Percentiles rank a stretch among this genome's conserved stretches.
These are phyloP conservation scores for Malachius bipustulatus DNA, from an alignment of 2,888 invertebrate genomes.

Conservation along the genomic window DNA sequence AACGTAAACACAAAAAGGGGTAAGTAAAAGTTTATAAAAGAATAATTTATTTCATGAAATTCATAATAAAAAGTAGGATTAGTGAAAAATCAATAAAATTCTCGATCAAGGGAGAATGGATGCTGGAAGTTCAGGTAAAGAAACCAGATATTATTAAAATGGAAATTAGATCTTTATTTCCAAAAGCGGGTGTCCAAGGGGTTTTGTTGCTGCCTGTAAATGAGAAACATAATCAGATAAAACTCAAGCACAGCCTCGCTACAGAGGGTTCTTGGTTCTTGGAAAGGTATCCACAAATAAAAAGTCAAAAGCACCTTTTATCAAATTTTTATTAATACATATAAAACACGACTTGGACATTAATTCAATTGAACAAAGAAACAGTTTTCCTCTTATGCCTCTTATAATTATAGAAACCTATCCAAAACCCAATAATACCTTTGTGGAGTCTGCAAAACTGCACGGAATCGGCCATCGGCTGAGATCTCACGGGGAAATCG, in stretches of 20 bases:
- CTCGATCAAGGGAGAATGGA: no score
- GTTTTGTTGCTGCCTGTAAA: conserved; percentile 30
- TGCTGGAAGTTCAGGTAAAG: no score
- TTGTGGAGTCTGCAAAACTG: conserved; percentile 54
- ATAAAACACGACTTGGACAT: conserved; percentile 26
- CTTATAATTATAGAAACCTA: conserved; percentile 70
- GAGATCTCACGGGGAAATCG: conserved; percentile 6
- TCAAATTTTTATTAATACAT: conserved; percentile 33
- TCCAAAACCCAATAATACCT: conserved; percentile 71
- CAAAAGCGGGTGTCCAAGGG: conserved; percentile 25
- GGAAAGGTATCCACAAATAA: conserved; percentile 28
- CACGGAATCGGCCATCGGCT: conserved; percentile 27
- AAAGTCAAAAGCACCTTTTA: conserved; percentile 23
- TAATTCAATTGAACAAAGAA: conserved; percentile 14
- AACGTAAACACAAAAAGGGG: no score
- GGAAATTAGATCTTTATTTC: conserved; percentile 36
- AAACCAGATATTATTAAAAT: conserved; percentile 29
- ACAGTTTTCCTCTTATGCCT: conserved; percentile 49
- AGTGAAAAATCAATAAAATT: no score
- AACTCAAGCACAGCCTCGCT: conserved; percentile 13
- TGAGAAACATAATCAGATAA: conserved; percentile 24
- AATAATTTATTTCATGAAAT: no score
- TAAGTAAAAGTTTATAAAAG: no score
- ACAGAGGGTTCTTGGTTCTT: conserved; percentile 33
- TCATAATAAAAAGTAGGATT: no score